Conservation (phyloP, 2,888 invertebrate genomes). For the Diarsia brunnea region DNA sequence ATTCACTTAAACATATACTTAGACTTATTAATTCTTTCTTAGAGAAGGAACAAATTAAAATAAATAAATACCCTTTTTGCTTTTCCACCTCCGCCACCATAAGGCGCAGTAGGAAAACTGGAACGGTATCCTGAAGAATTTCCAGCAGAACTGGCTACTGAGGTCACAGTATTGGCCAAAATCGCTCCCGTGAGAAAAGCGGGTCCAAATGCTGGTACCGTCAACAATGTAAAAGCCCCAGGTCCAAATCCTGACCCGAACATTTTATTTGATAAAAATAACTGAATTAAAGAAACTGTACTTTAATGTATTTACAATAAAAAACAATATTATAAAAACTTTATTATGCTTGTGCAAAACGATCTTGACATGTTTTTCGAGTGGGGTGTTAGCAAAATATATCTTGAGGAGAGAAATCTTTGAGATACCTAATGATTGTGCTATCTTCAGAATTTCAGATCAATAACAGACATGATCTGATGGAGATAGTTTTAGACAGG, state of each 20-base stretch:
- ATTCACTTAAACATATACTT: too few species aligned
- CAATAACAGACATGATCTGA: conserved; percentile 35
- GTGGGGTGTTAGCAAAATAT: conserved; percentile 35
- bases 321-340: conserved; percentile 41
- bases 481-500: conserved; percentile 37
- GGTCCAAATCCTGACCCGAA: conserved; percentile 71
- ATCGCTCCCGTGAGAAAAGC: conserved; percentile 70
- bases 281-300: conserved; percentile 33
- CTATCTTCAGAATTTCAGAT: conserved; percentile 48
- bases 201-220: conserved; percentile 74
- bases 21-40: too few species aligned
- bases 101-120: conserved; percentile 34
- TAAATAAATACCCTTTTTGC: conserved; percentile 26
- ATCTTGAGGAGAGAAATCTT: conserved; percentile 57
- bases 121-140: conserved; percentile 26
- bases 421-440: conserved; percentile 24
- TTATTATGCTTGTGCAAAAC: conserved; percentile 26
- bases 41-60: background rate
- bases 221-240: conserved; percentile 68
- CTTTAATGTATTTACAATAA: conserved; percentile 6
- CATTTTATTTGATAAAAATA: conserved; percentile 56
- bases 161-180: conserved; percentile 64
- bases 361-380: conserved; percentile 52
- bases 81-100: conserved; percentile 11
- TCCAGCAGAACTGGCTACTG: conserved; percentile 65